Evolutionary conservation across 2,797 vertebrate genomes (phyloP), one percentile per base, ranked within the genome.

Genomic region (Pipistrellus pygmaeus): DNA sequence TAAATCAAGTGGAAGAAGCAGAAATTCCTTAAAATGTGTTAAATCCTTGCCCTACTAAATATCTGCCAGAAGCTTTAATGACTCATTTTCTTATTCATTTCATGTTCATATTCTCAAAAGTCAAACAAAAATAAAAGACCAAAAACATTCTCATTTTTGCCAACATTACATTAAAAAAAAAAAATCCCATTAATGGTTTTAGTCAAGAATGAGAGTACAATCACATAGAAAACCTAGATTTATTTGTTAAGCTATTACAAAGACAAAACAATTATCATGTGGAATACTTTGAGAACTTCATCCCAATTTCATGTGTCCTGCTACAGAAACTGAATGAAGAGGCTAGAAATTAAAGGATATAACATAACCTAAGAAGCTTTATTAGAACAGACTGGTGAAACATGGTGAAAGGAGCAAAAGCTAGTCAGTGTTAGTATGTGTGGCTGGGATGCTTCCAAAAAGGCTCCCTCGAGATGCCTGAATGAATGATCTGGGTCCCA

Each of bases 231-330:
- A 98, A 96, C 93, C 97, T 97, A 97, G 85, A 97, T 98, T 98
- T 98, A 98, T 98, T 98, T 96, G 88, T 98, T 98, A 98, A 96
- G 90, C 97, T 97, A 96, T 98, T 97, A 98, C 96, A 98, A 97
- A 98, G 95, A 98, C 96, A 95, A 97, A 96, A 84, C 94, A 90
- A 83, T 95, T 96, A 92, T 94, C 85, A 90, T 71, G 53, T 68
- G 85, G 91, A n/a, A 9, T 92, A 93, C 96, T 94, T 82, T 8
- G 92, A 86, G 84, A 80, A 71, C 83, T 81, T 51, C 20, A 96
- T 94, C 68, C 62, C 80, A 85, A 71, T 91, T 83, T 95, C 20
- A 35, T 64, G 75, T 95, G 25, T 77, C 94, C 84, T 91, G 48
- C 96, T 87, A 95, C n/a, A 91, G 94, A 96, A 93, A 95, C 44